phyloP scores from a whole-genome alignment of 2,888 invertebrate genomes.

The Eulithis prunata region DNA sequence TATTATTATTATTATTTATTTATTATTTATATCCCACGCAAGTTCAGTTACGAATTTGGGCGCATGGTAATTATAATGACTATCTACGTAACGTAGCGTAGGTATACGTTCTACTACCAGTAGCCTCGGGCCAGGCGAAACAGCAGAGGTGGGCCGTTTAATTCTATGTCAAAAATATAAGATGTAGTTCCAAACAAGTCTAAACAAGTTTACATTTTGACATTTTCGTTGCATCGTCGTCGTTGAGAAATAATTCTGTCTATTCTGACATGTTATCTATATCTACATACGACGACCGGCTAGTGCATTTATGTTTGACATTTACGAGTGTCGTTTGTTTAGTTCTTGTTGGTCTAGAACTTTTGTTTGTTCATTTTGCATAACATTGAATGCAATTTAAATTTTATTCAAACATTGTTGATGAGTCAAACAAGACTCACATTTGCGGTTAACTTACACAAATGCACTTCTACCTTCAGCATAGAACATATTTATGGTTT shows the following conservation, averaged over 20 bases:
- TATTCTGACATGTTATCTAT: slow-evolving; percentile 35
- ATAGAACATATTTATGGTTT: too few relatives aligned
- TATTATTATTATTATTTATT: too few relatives aligned
- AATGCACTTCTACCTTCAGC: neutral
- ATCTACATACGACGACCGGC: slow-evolving; percentile 19
- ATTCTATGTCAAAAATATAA: slow-evolving; percentile 23
- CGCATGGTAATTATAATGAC: too few relatives aligned
- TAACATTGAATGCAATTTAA: slow-evolving; percentile 18
- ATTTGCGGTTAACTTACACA: slow-evolving; percentile 23
- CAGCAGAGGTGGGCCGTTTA: slow-evolving; percentile 18
- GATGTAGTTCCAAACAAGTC: slow-evolving; percentile 25
- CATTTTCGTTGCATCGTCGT: slow-evolving; percentile 29
- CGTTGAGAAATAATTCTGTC: slow-evolving; percentile 17
- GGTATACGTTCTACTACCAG: too few relatives aligned
- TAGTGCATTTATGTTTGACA: slow-evolving; percentile 28
- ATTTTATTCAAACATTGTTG: neutral
- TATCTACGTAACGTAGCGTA: too few relatives aligned
- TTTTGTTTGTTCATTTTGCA: slow-evolving; percentile 4
- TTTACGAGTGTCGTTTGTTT: slow-evolving; percentile 18
- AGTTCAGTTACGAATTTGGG: too few relatives aligned
- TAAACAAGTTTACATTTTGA: slow-evolving; percentile 35
- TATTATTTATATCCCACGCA: too few relatives aligned
- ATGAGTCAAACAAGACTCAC: slow-evolving; percentile 33
- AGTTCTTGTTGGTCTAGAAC: slow-evolving; percentile 8
- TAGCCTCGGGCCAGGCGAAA: too few relatives aligned